phyloP scores from a whole-genome alignment of 2,113 vertebrate species.

The Rynchops niger region DNA sequence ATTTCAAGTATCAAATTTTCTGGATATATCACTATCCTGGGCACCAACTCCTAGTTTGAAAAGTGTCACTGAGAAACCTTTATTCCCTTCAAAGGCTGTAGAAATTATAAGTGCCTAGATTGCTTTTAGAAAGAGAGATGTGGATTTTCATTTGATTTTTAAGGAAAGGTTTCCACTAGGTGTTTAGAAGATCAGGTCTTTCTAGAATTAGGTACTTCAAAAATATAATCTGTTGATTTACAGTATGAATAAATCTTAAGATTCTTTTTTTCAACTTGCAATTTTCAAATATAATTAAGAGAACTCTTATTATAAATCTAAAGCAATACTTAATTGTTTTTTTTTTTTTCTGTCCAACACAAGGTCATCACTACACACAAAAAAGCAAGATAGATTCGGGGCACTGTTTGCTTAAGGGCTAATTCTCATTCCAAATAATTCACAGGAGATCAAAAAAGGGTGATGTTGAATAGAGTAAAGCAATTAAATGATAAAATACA shows the following conservation, averaged over 20 bases:
- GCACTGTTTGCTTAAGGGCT: slow-evolving; percentile 43
- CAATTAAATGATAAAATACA: slow-evolving; percentile 54
- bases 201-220: neutral
- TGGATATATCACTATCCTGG: neutral
- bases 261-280: neutral
- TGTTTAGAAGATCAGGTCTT: neutral
- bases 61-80: neutral
- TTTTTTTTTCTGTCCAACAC: neutral
- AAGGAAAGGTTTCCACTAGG: neutral
- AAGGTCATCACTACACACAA: neutral
- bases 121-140: neutral
- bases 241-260: neutral
- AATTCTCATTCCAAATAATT: slow-evolving; percentile 56
- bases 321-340: neutral
- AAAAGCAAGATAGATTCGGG: slow-evolving; percentile 38
- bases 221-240: neutral
- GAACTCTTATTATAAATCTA: neutral
- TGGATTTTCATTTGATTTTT: neutral
- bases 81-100: neutral
- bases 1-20: neutral
- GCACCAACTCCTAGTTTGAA: neutral
- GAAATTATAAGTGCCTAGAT: neutral
- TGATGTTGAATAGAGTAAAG: slow-evolving; percentile 18
- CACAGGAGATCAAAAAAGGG: slow-evolving; percentile 30
- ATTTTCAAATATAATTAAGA: slow-evolving; percentile 2